Percentiles rank a stretch among this genome's conserved stretches.
Evolutionary conservation across 2,113 vertebrate genomes (phyloP).

Genomic region (Pavo muticus): DNA sequence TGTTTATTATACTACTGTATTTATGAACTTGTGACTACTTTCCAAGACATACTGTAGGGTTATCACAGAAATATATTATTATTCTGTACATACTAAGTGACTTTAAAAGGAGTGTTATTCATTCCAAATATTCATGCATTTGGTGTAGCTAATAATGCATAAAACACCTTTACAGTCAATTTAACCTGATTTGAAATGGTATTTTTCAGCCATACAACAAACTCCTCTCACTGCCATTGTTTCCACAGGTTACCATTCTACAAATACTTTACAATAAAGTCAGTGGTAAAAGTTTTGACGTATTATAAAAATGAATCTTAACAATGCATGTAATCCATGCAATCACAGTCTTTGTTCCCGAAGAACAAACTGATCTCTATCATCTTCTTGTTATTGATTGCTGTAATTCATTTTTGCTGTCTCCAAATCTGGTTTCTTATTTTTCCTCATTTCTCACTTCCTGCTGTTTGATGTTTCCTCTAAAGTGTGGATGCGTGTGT

Average conservation of each 20-base stretch:
- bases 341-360: neutral
- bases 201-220: neutral
- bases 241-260: neutral
- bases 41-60: neutral
- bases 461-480: neutral
- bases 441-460: neutral
- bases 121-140: neutral
- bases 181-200: constrained; percentile 2
- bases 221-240: neutral
- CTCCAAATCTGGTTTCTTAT: neutral
- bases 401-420: neutral
- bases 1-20: neutral
- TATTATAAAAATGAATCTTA: neutral
- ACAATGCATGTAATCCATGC: neutral
- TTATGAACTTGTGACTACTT: neutral
- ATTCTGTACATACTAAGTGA: constrained; percentile 1
- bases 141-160: neutral
- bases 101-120: neutral
- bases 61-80: constrained; percentile 11
- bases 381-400: neutral
- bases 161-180: neutral
- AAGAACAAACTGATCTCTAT: neutral
- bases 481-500: neutral
- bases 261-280: neutral
- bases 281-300: neutral